Evolutionary conservation across 2,113 vertebrate genomes (phyloP).

Genomic region (Mustela lutreola): DNA sequence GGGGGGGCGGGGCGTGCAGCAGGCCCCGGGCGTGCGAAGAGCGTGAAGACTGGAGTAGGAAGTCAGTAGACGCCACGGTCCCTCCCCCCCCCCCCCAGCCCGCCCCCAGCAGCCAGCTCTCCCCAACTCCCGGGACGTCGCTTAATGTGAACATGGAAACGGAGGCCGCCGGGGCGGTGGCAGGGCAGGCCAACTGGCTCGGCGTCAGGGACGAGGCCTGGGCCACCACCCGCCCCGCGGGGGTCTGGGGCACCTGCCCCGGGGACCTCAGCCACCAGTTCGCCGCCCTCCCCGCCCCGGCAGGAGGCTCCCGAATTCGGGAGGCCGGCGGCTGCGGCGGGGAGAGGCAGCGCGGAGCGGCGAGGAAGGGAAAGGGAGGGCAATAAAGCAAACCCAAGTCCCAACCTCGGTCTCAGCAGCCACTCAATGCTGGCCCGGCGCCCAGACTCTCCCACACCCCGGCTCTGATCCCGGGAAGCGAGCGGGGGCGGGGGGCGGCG

Average conservation of each 20-base stretch:
- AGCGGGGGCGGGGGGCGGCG: constrained; percentile 57
- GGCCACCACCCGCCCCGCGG: constrained; percentile 38
- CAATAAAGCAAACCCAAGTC: constrained; percentile 78
- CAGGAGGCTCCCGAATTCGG: constrained; percentile 45
- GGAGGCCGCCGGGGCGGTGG: constrained; percentile 84
- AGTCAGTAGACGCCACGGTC: constrained; percentile 21
- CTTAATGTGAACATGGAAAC: constrained; percentile 70
- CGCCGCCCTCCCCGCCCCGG: constrained; percentile 37
- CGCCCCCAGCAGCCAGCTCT: constrained; percentile 12
- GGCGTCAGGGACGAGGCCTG: constrained; percentile 67
- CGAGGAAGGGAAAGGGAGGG: constrained; percentile 80
- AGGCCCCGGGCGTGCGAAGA: background rate
- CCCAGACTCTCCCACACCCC: constrained; percentile 79
- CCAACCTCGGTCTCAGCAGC: constrained; percentile 80
- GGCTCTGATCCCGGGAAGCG: constrained; percentile 67
- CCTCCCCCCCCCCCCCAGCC: background rate
- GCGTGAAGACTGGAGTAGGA: background rate
- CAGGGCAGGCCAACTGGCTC: constrained; percentile 80
- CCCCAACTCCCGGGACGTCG: constrained; percentile 57
- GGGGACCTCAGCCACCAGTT: constrained; percentile 47
- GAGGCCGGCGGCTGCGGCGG: constrained; percentile 44
- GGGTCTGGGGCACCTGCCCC: background rate
- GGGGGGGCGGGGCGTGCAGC: background rate
- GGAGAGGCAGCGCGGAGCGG: constrained; percentile 77
- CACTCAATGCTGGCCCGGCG: constrained; percentile 79